Evolutionary conservation across 2,113 vertebrate genomes (phyloP), one percentile per base, ranked within the genome.

Genomic region (Ondatra zibethicus): DNA sequence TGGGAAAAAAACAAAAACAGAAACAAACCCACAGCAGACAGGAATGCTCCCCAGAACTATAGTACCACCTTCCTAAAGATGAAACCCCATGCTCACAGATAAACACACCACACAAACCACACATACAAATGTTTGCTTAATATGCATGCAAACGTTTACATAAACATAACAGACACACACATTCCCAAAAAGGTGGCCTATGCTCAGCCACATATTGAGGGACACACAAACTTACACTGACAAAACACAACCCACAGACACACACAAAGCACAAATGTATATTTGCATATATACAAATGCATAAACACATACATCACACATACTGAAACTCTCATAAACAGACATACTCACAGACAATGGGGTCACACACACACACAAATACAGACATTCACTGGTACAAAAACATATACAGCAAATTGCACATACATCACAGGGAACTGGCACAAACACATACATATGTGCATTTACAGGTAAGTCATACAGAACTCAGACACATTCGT

Each of bases 1-100:
- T 36, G 25, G n/a, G n/a, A n/a, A 61, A 84, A 61, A 27, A 42
- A 45, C 25, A 76, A 11, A 76, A 25, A 16, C 21, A 29, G 13
- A 39, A 39, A 63, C n/a, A 31, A 42, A 27, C 1, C 27, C 42
- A 47, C 63, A 47, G 33, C 3, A 50, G n/a, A 63, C 39, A 63
- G 29, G 31, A 25, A 19, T 5, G 27, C 63, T 31, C 0, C 0
- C 19, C 2, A 1, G n/a, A 45, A 31, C 75, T 33, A 33, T n/a
- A 77, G 52, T 52, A 12, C 19, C 4, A 0, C 63, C 50, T 89
- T 23, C 4, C 86, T 89, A 55, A 25, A 66, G 88, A 66, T 63
- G 92, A 52, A 0, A 0, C 36, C 36, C 12, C 36, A 45, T 2
- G 29, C 66, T 39, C 16, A 29, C 33, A 50, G 33, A 63, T n/a